phyloP scores from a whole-genome alignment of 2,113 vertebrate species.

The Melanerpes formicivorus region DNA sequence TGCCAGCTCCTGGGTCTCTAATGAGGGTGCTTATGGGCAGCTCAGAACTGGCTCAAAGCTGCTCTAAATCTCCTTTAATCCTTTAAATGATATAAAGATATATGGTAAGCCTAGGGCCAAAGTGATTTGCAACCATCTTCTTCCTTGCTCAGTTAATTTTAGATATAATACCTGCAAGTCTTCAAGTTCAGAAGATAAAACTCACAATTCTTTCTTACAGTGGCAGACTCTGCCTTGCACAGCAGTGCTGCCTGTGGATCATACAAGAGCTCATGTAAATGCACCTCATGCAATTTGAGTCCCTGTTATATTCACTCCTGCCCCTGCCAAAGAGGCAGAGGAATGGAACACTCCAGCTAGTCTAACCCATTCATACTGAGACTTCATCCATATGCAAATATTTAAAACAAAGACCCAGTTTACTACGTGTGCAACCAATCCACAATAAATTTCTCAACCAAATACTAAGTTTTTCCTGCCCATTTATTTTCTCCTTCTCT shows the following conservation, averaged over 20 bases:
- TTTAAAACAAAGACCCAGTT: not conserved
- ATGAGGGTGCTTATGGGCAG: not conserved
- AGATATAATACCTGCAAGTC: not conserved
- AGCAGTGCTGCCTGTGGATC: not conserved
- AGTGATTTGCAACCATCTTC: not conserved
- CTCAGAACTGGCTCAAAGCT: not conserved
- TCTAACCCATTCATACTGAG: not conserved
- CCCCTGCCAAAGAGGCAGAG: not conserved
- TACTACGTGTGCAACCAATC: conserved; percentile 30
- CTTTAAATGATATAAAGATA: not conserved
- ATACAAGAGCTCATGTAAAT: not conserved
- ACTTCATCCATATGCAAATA: conserved; percentile 17
- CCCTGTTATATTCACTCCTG: not conserved
- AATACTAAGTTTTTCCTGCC: conserved; percentile 20
- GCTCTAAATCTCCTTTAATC: not conserved
- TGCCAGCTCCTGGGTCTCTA: not conserved
- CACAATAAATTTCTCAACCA: not conserved
- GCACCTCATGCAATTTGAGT: not conserved
- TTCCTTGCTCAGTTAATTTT: not conserved
- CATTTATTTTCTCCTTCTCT: conserved; percentile 39
- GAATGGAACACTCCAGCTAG: not conserved
- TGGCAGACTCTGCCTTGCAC: not conserved
- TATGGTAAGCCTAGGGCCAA: not conserved
- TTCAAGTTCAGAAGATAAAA: not conserved
- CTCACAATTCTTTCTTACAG: not conserved